Percentiles rank a stretch among this genome's conserved stretches.
Evolutionary conservation across 2,797 vertebrate species (phyloP).

Genomic region (Trachops cirrhosus): DNA sequence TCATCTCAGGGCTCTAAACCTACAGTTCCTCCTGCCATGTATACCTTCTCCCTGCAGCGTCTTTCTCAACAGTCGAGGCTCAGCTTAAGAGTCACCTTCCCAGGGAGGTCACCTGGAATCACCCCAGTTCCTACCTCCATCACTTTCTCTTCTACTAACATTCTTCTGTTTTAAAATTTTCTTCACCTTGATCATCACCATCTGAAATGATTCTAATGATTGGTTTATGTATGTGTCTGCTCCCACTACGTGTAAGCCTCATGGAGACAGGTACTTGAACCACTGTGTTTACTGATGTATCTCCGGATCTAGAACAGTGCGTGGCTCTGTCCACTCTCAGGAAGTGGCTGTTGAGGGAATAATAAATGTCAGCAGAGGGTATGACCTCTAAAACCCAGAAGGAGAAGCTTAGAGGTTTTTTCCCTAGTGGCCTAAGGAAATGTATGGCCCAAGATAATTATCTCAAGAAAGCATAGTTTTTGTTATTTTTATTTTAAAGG

Average conservation of each 20-base stretch:
- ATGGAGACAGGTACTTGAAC: not conserved
- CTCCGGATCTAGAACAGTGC: not conserved
- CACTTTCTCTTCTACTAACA: not conserved
- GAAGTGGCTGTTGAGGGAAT: not conserved
- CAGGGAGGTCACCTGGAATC: fast-evolving
- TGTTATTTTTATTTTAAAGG: not conserved
- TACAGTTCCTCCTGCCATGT: not conserved
- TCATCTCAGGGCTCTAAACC: fast-evolving
- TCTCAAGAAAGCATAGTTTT: not conserved
- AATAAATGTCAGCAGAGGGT: not conserved
- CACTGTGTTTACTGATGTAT: not conserved
- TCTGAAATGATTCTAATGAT: not conserved
- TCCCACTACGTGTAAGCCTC: too few relatives aligned
- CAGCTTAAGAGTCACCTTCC: not conserved
- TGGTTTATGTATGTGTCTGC: not conserved
- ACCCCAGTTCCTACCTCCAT: too few relatives aligned
- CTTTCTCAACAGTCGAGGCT: too few relatives aligned
- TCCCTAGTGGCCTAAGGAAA: not conserved
- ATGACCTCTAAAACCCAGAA: not conserved
- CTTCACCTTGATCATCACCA: not conserved
- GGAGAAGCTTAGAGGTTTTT: not conserved
- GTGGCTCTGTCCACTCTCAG: not conserved
- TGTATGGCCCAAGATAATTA: not conserved
- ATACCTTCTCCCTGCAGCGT: fast-evolving
- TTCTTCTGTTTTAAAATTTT: not conserved